Percentiles rank a stretch among this genome's conserved stretches.
Conservation (phyloP, 2,797 vertebrate genomes). For the Eospalax fontanierii region DNA sequence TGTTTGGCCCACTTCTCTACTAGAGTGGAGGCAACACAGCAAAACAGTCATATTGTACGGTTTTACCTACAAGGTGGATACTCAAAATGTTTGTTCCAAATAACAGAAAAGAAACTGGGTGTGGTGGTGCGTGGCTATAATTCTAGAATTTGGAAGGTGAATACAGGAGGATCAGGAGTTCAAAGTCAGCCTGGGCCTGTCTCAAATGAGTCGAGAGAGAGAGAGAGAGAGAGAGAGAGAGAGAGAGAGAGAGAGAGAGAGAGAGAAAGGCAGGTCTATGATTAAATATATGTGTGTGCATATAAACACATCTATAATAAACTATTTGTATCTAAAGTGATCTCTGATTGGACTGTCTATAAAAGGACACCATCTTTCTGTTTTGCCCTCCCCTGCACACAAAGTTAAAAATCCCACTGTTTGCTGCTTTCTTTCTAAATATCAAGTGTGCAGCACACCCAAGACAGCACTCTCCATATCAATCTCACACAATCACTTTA, state of each 20-base stretch:
- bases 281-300: too few relatives aligned
- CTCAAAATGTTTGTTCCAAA: neutral
- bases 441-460: conserved; percentile 3
- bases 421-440: neutral
- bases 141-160: neutral
- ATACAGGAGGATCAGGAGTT: neutral
- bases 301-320: too few relatives aligned
- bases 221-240: too few relatives aligned
- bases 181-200: neutral
- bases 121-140: neutral
- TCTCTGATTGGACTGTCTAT: neutral
- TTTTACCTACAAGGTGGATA: neutral
- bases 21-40: neutral
- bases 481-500: conserved; percentile 83
- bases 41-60: neutral
- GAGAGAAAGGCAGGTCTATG: neutral
- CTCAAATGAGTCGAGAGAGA: neutral
- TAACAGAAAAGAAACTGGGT: neutral
- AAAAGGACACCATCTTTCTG: neutral
- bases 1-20: neutral
- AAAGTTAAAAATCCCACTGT: neutral
- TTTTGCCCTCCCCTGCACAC: neutral
- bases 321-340: neutral
- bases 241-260: too few relatives aligned
- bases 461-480: conserved; percentile 64